Evolutionary conservation across 2,888 invertebrate genomes (phyloP).

Genomic region (Drosophila algonquin): DNA sequence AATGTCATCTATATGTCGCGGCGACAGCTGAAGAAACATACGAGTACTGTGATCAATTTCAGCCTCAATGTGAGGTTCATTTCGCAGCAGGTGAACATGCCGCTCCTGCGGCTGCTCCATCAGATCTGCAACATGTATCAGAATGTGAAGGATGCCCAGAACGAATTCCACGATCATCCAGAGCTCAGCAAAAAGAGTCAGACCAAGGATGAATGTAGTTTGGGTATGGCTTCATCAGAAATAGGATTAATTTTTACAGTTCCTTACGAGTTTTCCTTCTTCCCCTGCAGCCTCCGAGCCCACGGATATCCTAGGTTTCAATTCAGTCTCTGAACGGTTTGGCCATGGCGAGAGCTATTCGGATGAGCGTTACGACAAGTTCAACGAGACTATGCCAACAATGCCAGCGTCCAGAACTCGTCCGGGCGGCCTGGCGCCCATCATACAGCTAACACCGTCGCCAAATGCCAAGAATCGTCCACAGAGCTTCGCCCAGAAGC

Average conservation of each 20-base stretch:
- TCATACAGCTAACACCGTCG: constrained; percentile 83
- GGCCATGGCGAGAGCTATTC: constrained; percentile 81
- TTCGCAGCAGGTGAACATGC: constrained; percentile 98
- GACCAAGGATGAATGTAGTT: constrained; percentile 87
- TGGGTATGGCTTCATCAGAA: constrained; percentile 83
- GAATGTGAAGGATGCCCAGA: constrained; percentile 97
- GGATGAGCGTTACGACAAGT: constrained; percentile 84
- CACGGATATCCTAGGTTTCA: constrained; percentile 82
- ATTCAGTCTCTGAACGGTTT: constrained; percentile 82
- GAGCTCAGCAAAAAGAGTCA: constrained; percentile 83
- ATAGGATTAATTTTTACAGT: neutral
- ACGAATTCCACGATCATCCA: constrained; percentile 92
- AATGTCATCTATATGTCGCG: constrained; percentile 94
- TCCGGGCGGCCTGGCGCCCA: constrained; percentile 77
- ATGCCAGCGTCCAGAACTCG: constrained; percentile 66
- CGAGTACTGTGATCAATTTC: constrained; percentile 95
- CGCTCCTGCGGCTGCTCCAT: constrained; percentile 94
- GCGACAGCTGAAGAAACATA: constrained; percentile 94
- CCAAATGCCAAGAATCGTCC: constrained; percentile 86
- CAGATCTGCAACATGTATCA: constrained; percentile 99
- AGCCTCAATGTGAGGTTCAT: constrained; percentile 94
- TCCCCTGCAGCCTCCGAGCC: constrained; percentile 81
- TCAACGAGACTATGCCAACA: constrained; percentile 81
- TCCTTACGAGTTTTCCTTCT: neutral
- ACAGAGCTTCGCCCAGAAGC: constrained; percentile 94